Conservation (phyloP, 2,113 vertebrate genomes). For the Calidris pugnax region DNA sequence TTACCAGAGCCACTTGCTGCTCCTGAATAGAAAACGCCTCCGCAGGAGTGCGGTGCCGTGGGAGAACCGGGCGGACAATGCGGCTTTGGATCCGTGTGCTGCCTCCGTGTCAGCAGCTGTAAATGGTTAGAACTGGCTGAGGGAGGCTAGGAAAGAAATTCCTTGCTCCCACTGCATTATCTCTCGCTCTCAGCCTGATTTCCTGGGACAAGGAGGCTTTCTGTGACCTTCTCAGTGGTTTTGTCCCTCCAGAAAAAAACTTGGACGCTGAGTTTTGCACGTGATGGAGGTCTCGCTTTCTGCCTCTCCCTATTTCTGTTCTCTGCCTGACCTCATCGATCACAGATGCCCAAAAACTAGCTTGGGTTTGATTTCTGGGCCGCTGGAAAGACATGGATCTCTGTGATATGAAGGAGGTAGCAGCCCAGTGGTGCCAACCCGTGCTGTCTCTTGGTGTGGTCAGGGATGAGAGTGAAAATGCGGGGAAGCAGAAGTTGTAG, state of each 20-base stretch:
- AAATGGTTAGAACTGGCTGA: background rate
- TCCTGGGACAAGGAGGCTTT: background rate
- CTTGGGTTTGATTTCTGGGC: background rate
- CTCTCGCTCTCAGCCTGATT: background rate
- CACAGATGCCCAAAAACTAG: background rate
- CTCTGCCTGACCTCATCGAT: accelerated
- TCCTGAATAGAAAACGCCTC: background rate
- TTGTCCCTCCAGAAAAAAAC: background rate
- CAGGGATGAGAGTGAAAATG: background rate
- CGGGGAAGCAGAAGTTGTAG: background rate
- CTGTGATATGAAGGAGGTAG: background rate
- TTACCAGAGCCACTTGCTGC: background rate
- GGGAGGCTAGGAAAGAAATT: background rate
- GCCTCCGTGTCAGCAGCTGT: background rate
- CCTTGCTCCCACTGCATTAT: background rate
- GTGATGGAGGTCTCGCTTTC: background rate
- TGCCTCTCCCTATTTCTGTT: background rate
- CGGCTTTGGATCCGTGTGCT: background rate
- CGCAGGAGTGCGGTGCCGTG: accelerated
- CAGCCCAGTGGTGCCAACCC: background rate
- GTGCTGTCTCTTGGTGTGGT: background rate
- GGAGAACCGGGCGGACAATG: background rate
- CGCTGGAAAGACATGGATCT: background rate
- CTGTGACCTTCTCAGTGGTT: background rate
- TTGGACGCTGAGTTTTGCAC: accelerated